Evolutionary conservation across 1,140 invertebrate genomes (phyloP), one percentile per base, ranked within the genome.

Genomic region (Drosophila kohkoa): DNA sequence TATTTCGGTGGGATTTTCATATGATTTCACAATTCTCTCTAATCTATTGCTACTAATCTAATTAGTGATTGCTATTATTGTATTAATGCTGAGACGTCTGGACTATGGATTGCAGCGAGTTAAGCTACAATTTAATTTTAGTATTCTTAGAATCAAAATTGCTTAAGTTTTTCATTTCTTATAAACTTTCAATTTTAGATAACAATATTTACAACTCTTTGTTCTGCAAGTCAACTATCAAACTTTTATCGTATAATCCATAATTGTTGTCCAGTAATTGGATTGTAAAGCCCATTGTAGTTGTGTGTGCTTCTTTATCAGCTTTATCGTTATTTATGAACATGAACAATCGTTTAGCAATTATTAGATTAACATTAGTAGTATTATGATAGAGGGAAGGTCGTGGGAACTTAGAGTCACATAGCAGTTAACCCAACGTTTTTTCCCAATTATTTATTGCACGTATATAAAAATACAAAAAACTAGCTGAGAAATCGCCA

Each of bases 291-390:
- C 5, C 30, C 35, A 28, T 62, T 54, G 35, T 25, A 49, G 32
- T 30, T 59, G 41, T 30, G 41, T 30, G 35, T 13, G 4, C 30
- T 1, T 43, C 20, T 25, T 35, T 32, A 25, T n/a, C 25, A 28
- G 13, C 35, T 52, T 28, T 68, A 60, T 68, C 48, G 64, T 68
- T 54, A 60, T 74, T 60, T 74, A 74, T 54, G 65, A 62, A 68
- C 54, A 51, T 35, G 45, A 62, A 48, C 51, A 49, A 69, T 69
- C 35, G 58, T n/a, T 49, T 75, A 69, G 52, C 38, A 58, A 65
- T 77, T 87, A 59, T 76, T 66, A 72, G 82, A 87, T 82, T 82
- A 75, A 16, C 35, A 41, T 58, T 51, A 51, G 25, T 59, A 58
- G 25, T 59, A 58, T 59, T 59, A 54, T 15, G 60, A 46, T 71